Evolutionary conservation across 2,888 invertebrate species (phyloP).

Genomic region (Cerastoderma edule): DNA sequence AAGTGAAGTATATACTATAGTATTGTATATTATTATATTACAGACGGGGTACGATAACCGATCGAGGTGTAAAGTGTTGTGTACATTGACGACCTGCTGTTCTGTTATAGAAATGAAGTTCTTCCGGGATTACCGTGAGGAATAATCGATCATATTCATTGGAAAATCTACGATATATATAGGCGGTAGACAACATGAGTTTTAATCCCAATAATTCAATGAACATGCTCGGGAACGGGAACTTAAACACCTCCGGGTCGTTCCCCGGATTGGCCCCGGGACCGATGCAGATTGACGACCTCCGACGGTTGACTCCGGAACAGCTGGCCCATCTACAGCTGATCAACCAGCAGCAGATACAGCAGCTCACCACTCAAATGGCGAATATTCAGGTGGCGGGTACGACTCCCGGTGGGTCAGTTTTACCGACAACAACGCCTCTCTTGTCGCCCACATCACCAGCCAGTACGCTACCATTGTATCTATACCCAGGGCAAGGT

Average conservation of each 20-base stretch:
- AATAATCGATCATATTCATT: too few species aligned
- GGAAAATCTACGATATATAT: too few species aligned
- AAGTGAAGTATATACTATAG: too few species aligned
- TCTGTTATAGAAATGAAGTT: too few species aligned
- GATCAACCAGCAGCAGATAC: slow-evolving; percentile 61
- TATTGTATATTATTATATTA: too few species aligned
- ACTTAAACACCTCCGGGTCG: slow-evolving; percentile 7
- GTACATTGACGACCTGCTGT: too few species aligned
- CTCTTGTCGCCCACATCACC: slow-evolving; percentile 13
- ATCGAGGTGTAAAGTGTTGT: too few species aligned
- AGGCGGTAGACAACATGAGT: neutral
- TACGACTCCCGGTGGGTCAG: neutral
- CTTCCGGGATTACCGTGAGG: too few species aligned
- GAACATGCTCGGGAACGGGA: neutral
- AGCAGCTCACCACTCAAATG: slow-evolving; percentile 58
- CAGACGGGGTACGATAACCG: too few species aligned
- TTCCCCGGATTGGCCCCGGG: neutral
- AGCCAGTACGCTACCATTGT: too few species aligned
- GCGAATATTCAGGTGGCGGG: slow-evolving; percentile 42
- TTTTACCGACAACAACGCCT: neutral
- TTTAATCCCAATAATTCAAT: neutral
- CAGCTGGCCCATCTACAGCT: slow-evolving; percentile 50
- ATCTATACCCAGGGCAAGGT: too few species aligned
- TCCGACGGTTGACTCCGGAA: slow-evolving; percentile 38
- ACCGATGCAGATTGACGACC: neutral